Evolutionary conservation across 2,888 invertebrate species (phyloP), one percentile per base, ranked within the genome.

Genomic region (Protophormia terraenovae): DNA sequence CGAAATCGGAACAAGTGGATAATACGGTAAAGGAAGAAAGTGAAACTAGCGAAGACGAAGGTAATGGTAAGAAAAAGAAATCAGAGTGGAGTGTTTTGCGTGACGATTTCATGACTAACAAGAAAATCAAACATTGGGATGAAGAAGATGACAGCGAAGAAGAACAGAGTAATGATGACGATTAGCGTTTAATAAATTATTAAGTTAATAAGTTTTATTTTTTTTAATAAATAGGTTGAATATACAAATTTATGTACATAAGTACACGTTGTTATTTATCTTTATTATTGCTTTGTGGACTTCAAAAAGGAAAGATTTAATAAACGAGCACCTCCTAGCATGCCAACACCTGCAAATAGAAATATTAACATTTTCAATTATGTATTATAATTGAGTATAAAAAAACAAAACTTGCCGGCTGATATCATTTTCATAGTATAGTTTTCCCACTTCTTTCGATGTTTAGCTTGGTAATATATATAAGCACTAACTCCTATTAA

Each of bases 71-170:
- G 14, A 93, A 88, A 88, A 93, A 93, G 50, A 91, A 92, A 73
- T 89, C 92, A 3, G 94, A 94, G 88, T 96, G 95, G 95, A 94
- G 93, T 93, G 95, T 95, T 45, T 90, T 96, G 29, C 93, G 94
- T 92, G 97, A 97, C 89, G 97, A 98, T 92, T 98, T 97, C 91
- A 96, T 97, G 95, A 96, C 97, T 94, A 96, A 96, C 86, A 96
- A 96, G 35, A 96, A 96, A 93, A 94, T 97, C 93, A 97, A 97
- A 93, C 97, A 98, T 92, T 98, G 98, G 98, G 97, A 98, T 90
- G 96, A 97, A 92, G 95, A 96, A 27, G 90, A 90, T 16, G 89
- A 72, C 2, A 88, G 87, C 22, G 88, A 89, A 32, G 75, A 76
- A 32, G 81, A 73, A 14, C 12, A 35, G 22, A 78, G 32, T 62